Conservation (phyloP, 64 coral and sea anemone genomes). For the Porites lutea region DNA sequence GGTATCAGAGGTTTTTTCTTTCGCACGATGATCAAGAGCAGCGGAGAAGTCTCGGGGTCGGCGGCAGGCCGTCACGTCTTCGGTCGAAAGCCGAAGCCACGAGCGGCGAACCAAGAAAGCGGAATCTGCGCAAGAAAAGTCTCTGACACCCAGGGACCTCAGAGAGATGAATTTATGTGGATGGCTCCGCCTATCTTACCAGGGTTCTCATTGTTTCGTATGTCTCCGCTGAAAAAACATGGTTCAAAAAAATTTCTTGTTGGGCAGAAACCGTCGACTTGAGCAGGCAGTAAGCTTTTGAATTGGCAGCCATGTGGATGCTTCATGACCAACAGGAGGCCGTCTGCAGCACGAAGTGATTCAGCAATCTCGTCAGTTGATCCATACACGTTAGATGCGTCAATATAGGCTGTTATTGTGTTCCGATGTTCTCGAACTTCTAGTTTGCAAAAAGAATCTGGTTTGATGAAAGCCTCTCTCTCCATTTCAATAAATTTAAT, state of each 20-base stretch:
- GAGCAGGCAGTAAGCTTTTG: constrained; percentile 27
- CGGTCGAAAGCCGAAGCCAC: too few species aligned
- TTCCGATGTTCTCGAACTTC: constrained; percentile 47
- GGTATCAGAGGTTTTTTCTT: too few species aligned
- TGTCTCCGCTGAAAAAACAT: constrained; percentile 59
- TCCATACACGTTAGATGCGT: constrained; percentile 68
- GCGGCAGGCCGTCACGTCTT: too few species aligned
- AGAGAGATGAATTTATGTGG: too few species aligned
- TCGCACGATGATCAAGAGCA: too few species aligned
- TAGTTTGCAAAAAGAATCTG: not conserved
- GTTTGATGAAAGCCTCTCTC: constrained; percentile 27
- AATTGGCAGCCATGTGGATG: not conserved
- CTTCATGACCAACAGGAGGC: constrained; percentile 14
- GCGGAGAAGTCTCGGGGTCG: too few species aligned
- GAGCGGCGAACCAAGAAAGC: too few species aligned
- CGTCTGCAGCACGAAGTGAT: constrained; percentile 5
- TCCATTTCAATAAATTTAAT: constrained; percentile 45
- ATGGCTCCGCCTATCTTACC: not conserved
- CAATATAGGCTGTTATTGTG: constrained; percentile 54
- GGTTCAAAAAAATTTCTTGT: constrained; percentile 2
- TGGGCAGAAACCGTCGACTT: not conserved
- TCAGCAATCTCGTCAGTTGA: not conserved
- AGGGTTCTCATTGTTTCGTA: constrained; percentile 44
- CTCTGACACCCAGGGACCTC: too few species aligned
- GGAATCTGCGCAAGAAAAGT: too few species aligned